Percentiles rank a stretch among this genome's conserved stretches.
Evolutionary conservation across 2,113 vertebrate species (phyloP).

Genomic region (Alaudala cheleensis): DNA sequence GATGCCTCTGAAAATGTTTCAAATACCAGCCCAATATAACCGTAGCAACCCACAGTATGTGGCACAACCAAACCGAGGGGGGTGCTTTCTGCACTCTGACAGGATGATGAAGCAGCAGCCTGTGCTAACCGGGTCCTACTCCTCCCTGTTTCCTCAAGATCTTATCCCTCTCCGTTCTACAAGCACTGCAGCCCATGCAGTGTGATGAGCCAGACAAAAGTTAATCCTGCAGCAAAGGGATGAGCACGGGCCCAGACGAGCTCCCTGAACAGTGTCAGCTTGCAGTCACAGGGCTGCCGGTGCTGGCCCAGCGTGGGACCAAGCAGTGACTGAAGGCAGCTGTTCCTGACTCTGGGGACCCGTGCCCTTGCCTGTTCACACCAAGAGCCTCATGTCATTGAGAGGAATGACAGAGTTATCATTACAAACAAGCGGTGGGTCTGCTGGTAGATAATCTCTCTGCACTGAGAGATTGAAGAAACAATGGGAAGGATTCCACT

Average conservation of each 20-base stretch:
- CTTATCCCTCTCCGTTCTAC: not conserved
- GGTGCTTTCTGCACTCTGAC: not conserved
- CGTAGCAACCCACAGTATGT: not conserved
- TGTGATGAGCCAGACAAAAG: not conserved
- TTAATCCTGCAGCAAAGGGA: not conserved
- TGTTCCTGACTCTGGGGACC: rapidly evolving
- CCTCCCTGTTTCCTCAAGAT: not conserved
- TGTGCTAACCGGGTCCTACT: not conserved
- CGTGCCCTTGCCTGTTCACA: rapidly evolving
- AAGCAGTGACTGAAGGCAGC: rapidly evolving
- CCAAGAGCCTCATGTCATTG: rapidly evolving
- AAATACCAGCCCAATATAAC: not conserved
- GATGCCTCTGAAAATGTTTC: not conserved
- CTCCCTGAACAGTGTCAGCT: not conserved
- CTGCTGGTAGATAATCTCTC: too few species aligned
- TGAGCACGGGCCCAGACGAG: not conserved
- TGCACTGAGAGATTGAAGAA: too few species aligned
- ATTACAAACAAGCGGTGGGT: too few species aligned
- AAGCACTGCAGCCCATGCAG: not conserved
- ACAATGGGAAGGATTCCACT: too few species aligned
- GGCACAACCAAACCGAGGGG: not conserved
- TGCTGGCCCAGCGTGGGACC: not conserved
- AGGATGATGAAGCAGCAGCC: not conserved
- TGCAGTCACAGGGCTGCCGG: rapidly evolving
- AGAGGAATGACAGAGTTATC: too few species aligned